A percentile compares a stretch with the other conserved stretches of the same genome.
These are phyloP conservation scores for Pseudococcus viburni DNA, from an alignment of 2,888 invertebrate species.

Conservation along the genomic window DNA sequence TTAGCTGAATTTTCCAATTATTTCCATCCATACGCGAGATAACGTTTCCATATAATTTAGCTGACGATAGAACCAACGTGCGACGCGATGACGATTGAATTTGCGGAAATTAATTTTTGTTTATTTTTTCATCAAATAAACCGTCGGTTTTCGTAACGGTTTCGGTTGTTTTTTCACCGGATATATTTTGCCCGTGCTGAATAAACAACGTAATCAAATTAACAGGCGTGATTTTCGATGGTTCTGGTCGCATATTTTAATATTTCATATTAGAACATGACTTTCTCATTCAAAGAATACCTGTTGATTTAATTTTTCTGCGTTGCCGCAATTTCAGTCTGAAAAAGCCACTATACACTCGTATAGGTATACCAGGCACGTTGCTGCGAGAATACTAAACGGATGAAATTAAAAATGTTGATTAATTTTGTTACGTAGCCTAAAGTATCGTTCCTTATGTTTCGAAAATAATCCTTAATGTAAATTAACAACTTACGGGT, in stretches of 20 bases:
- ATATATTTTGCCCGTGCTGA: neutral
- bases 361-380: neutral
- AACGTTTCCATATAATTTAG: constrained; percentile 1
- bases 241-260: neutral
- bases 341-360: neutral
- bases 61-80: neutral
- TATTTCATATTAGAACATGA: constrained; percentile 6
- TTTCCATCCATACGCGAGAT: neutral
- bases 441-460: constrained; percentile 33
- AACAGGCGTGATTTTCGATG: constrained; percentile 7
- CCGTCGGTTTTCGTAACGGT: neutral
- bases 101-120: constrained; percentile 14
- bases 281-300: neutral
- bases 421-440: neutral
- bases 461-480: constrained; percentile 39
- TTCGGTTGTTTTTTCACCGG: neutral
- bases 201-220: constrained; percentile 7
- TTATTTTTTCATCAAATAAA: constrained; percentile 14
- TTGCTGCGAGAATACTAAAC: neutral
- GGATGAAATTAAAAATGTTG: neutral
- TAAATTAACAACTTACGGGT: constrained; percentile 29
- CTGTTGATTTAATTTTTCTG: neutral
- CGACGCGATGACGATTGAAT: neutral
- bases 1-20: neutral
- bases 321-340: too few species aligned